Percentiles rank a stretch among this genome's conserved stretches.
These are phyloP conservation scores for Pollenia angustigena DNA, from an alignment of 2,888 invertebrate genomes.

Conservation along the genomic window DNA sequence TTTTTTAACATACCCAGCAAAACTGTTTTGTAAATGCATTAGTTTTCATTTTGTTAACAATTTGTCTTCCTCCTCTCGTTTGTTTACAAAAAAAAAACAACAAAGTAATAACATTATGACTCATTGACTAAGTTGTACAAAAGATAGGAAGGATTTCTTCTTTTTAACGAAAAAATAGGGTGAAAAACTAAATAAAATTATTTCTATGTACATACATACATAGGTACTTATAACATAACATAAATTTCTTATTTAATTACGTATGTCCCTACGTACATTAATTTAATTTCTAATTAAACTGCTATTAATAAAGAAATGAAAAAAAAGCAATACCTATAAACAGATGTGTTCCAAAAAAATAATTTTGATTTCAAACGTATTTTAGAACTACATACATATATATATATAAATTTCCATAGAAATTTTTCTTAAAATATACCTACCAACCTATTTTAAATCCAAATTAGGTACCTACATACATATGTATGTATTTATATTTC, in stretches of 20 bases:
- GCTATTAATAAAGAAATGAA: too few relatives aligned
- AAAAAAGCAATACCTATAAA: too few relatives aligned
- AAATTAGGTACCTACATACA: too few relatives aligned
- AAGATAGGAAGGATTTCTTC: neutral
- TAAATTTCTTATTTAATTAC: neutral
- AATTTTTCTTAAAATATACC: too few relatives aligned
- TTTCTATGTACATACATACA: neutral
- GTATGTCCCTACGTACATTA: too few relatives aligned
- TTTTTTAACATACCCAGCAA: neutral
- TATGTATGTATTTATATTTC: too few relatives aligned
- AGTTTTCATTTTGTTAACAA: neutral
- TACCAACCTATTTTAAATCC: too few relatives aligned
- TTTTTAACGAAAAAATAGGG: neutral
- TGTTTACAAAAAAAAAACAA: conserved; percentile 24
- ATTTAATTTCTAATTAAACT: too few relatives aligned
- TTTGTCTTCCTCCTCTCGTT: conserved; percentile 2
- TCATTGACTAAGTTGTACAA: neutral
- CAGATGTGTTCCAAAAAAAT: too few relatives aligned
- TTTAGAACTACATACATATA: too few relatives aligned
- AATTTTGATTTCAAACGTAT: too few relatives aligned
- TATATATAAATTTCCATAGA: too few relatives aligned
- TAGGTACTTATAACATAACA: neutral
- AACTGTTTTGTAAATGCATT: conserved; percentile 1
- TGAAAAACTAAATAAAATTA: neutral
- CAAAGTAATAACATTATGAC: conserved; percentile 5